Evolutionary conservation across 2,113 vertebrate genomes (phyloP).

Genomic region (Ancistrus triradiatus): DNA sequence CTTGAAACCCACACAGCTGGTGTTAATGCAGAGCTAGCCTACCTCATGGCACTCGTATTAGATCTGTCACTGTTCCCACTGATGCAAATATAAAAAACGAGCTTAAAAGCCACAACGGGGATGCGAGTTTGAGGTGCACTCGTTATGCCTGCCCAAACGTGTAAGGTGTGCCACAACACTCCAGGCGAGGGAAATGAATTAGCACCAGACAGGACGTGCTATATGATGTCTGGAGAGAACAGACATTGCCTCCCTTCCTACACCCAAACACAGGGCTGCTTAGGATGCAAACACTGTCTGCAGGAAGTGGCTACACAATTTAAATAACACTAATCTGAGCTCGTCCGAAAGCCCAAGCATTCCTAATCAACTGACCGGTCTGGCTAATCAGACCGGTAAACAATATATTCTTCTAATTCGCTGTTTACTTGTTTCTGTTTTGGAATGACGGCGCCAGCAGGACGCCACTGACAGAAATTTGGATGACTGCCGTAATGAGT

Average conservation of each 20-base stretch:
- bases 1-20: not conserved
- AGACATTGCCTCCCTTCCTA: constrained; percentile 6
- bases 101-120: not conserved
- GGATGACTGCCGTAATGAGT: constrained; percentile 6
- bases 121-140: not conserved
- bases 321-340: not conserved
- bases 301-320: not conserved
- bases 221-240: not conserved
- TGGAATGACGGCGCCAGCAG: not conserved
- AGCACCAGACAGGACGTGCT: not conserved
- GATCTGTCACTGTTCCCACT: not conserved
- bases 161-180: not conserved
- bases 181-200: constrained; percentile 7
- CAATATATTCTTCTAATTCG: constrained; percentile 16
- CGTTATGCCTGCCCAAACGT: not conserved
- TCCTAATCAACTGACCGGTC: not conserved
- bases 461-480: not conserved
- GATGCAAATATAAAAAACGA: constrained; percentile 2
- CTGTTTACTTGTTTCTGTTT: not conserved
- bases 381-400: constrained; percentile 31
- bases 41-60: not conserved
- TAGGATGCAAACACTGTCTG: not conserved
- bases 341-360: not conserved
- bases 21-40: not conserved
- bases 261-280: not conserved